Evolutionary conservation across 2,113 vertebrate genomes (phyloP).

Genomic region (Hepsetus odoe): DNA sequence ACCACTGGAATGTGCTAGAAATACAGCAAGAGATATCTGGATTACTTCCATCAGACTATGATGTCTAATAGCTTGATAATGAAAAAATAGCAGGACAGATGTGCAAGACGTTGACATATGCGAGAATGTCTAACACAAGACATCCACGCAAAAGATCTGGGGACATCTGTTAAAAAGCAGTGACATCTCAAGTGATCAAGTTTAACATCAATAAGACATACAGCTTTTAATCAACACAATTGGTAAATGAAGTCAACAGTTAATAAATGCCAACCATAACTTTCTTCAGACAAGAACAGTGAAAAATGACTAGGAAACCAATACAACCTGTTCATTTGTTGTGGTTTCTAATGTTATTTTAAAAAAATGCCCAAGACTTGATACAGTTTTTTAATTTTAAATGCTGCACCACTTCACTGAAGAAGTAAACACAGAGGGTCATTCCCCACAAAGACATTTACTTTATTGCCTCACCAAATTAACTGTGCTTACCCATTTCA

Average conservation of each 20-base stretch:
- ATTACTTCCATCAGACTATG: not conserved
- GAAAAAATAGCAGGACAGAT: conserved; percentile 33
- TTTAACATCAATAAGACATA: conserved; percentile 14
- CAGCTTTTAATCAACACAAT: not conserved
- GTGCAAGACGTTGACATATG: conserved; percentile 37
- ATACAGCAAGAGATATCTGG: conserved; percentile 20
- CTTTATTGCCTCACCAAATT: not conserved
- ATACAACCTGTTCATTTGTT: not conserved
- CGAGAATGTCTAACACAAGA: conserved; percentile 31
- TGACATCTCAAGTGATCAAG: conserved; percentile 6
- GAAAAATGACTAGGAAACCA: not conserved
- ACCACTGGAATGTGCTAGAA: conserved; percentile 90
- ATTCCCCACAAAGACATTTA: not conserved
- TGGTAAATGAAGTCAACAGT: not conserved
- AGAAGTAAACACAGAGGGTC: not conserved
- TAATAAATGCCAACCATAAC: conserved; percentile 6
- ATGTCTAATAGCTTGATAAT: not conserved
- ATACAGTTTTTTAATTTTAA: not conserved
- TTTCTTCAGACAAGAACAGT: not conserved
- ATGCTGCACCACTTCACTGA: not conserved
- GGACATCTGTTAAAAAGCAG: conserved; percentile 35
- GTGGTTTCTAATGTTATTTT: not conserved
- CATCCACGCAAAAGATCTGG: conserved; percentile 34
- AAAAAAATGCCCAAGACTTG: not conserved
- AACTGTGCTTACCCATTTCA: not conserved